Percentiles rank a stretch among this genome's conserved stretches.
Evolutionary conservation across 2,888 invertebrate species (phyloP).

Genomic region (Perizoma flavofasciatum): DNA sequence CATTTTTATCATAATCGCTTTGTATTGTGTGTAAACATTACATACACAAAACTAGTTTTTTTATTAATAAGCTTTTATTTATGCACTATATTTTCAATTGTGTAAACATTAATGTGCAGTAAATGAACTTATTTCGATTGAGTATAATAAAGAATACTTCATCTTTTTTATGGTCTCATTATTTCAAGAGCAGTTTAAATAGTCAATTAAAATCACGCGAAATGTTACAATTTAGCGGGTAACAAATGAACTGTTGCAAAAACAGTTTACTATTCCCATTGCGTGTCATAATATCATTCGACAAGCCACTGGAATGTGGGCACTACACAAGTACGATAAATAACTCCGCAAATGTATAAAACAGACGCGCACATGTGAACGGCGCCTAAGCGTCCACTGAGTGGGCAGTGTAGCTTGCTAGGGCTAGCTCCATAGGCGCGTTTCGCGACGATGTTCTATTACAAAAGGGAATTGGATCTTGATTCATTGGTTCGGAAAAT

Average conservation of each 20-base stretch:
- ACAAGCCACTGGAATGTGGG: conserved; percentile 51
- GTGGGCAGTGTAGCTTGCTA: conserved; percentile 66
- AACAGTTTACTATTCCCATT: conserved; percentile 51
- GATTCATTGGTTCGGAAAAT: conserved; percentile 85
- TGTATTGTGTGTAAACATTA: too few species aligned
- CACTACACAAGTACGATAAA: conserved; percentile 51
- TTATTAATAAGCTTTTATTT: too few species aligned
- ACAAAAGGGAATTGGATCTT: conserved; percentile 84
- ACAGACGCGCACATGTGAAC: conserved; percentile 52
- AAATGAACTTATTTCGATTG: neutral
- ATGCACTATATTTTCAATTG: too few species aligned
- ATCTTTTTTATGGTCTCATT: conserved; percentile 14
- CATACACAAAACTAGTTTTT: too few species aligned
- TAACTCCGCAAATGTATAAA: conserved; percentile 42
- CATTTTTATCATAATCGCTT: too few species aligned
- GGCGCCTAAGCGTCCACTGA: conserved; percentile 71
- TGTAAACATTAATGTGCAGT: neutral
- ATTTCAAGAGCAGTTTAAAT: conserved; percentile 23
- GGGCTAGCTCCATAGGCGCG: conserved; percentile 66
- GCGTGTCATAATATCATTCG: conserved; percentile 57
- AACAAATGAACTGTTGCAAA: conserved; percentile 48
- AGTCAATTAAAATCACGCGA: conserved; percentile 27
- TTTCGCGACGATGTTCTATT: conserved; percentile 83
- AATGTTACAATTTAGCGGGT: conserved; percentile 41
- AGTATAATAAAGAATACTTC: conserved; percentile 12